Conservation (phyloP, 2,888 invertebrate genomes). For the Hipparchia sbordonii region DNA sequence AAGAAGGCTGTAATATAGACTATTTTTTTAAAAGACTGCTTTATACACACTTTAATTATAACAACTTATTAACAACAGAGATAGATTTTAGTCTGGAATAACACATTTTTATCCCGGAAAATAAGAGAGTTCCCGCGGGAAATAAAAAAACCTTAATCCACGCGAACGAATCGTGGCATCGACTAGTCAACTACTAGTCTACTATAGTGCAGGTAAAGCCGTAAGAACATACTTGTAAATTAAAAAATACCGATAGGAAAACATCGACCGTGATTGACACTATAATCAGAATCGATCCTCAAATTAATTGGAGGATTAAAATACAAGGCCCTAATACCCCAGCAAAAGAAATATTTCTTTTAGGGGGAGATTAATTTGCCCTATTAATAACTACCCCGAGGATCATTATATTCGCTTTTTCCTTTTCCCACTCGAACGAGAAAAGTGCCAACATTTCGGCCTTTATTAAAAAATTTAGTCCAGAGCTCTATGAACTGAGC, state of each 20-base stretch:
- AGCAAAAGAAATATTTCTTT: conserved; percentile 22
- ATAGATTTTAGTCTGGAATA: too few relatives aligned
- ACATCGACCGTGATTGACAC: conserved; percentile 7
- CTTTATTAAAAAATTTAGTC: conserved; percentile 68
- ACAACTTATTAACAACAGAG: too few relatives aligned
- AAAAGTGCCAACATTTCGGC: conserved; percentile 59
- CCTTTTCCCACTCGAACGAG: conserved; percentile 33
- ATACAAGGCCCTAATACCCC: conserved; percentile 13
- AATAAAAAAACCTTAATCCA: too few relatives aligned
- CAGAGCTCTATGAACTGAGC: conserved; percentile 58
- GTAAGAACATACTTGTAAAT: neutral
- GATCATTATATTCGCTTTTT: conserved; percentile 34
- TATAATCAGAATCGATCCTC: conserved; percentile 13
- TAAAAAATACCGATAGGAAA: neutral
- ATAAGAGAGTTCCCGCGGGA: too few relatives aligned
- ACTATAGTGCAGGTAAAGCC: neutral
- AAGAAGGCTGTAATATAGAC: neutral
- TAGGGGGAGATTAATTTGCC: conserved; percentile 29
- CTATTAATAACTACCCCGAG: conserved; percentile 37
- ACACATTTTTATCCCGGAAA: too few relatives aligned
- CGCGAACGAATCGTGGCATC: too few relatives aligned
- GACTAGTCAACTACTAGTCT: too few relatives aligned
- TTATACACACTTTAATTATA: too few relatives aligned
- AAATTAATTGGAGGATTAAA: conserved; percentile 25
- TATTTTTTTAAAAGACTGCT: too few relatives aligned